A percentile compares a stretch with the other conserved stretches of the same genome.
Conservation (phyloP, 30 jellyfish, hydroid and myxozoan genomes). For the Pseudorhiza aurosa region DNA sequence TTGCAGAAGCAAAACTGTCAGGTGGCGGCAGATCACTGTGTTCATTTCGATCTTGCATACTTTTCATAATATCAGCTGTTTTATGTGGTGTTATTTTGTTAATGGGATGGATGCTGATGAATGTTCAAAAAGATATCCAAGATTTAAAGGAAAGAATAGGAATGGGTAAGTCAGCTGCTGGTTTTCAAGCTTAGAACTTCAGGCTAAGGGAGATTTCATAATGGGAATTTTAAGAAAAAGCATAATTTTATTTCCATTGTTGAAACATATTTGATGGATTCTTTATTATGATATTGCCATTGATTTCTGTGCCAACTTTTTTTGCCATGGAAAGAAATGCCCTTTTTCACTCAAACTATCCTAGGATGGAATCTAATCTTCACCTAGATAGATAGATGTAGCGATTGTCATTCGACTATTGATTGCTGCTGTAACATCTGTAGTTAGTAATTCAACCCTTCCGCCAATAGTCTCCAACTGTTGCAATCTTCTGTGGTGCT, state of each 20-base stretch:
- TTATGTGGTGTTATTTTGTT: constrained; percentile 56
- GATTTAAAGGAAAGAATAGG: constrained; percentile 9
- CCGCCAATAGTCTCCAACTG: too few relatives aligned
- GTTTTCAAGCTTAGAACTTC: neutral
- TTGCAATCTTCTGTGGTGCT: too few relatives aligned
- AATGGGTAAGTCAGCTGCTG: constrained; percentile 14
- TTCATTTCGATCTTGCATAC: constrained; percentile 53
- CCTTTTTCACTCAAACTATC: too few relatives aligned
- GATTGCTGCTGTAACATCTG: too few relatives aligned
- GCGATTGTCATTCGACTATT: too few relatives aligned
- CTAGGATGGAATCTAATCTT: too few relatives aligned
- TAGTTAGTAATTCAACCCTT: too few relatives aligned
- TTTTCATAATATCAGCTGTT: constrained; percentile 48
- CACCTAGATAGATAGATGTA: too few relatives aligned
- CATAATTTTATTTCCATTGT: neutral
- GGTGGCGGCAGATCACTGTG: constrained; percentile 61
- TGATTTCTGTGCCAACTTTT: too few relatives aligned
- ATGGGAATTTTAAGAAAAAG: neutral
- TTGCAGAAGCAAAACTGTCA: constrained; percentile 69
- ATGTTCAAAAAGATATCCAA: constrained; percentile 49
- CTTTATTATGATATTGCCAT: too few relatives aligned
- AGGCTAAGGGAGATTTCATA: neutral
- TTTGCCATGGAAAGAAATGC: too few relatives aligned
- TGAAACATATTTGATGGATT: neutral
- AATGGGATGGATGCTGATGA: constrained; percentile 78